phyloP scores from a whole-genome alignment of 2,888 invertebrate genomes.

The Oasisia sp. region DNA sequence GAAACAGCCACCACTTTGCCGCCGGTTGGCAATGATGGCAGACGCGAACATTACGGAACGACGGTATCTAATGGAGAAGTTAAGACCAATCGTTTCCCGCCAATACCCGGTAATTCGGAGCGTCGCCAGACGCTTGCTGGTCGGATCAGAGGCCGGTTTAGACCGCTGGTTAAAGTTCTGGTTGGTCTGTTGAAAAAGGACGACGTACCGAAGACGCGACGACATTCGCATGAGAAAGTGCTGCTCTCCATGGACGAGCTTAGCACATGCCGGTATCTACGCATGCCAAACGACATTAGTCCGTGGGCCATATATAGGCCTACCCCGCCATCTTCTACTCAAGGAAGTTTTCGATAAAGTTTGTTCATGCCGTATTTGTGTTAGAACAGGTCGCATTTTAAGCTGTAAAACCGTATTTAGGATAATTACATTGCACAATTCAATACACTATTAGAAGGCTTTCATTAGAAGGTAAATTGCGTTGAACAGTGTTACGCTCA shows the following conservation, averaged over 20 bases:
- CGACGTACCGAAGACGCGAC: background rate
- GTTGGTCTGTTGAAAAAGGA: background rate
- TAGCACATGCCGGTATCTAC: background rate
- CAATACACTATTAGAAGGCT: background rate
- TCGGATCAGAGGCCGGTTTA: background rate
- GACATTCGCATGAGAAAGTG: background rate
- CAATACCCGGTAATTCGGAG: background rate
- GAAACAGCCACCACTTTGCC: background rate
- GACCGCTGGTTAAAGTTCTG: background rate
- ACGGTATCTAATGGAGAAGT: background rate
- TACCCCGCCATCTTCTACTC: no score
- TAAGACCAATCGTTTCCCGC: background rate
- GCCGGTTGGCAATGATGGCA: background rate
- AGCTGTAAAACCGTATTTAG: background rate
- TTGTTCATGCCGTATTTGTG: background rate
- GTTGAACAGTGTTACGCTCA: background rate
- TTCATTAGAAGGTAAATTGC: no score
- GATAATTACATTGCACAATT: background rate
- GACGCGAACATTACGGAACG: background rate
- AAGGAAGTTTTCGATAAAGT: no score
- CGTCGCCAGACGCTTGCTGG: background rate
- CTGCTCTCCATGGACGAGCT: background rate
- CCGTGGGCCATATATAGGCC: background rate
- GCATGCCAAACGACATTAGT: background rate
- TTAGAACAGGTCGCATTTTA: background rate